phyloP scores from a whole-genome alignment of 2,113 vertebrate species.

The Pteruthius melanotis region DNA sequence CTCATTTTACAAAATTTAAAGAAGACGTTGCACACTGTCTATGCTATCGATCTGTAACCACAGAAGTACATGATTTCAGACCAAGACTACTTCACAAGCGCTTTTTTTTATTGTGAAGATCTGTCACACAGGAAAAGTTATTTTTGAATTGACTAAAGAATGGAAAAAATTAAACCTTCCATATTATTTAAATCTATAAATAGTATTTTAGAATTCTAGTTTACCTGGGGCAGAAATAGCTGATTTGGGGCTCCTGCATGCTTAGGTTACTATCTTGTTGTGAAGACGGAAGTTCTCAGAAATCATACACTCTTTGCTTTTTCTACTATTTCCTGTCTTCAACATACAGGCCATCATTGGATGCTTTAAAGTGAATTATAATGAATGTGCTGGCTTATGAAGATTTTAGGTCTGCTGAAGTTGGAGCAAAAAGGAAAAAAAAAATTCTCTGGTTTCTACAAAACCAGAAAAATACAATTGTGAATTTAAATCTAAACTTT shows the following conservation, averaged over 20 bases:
- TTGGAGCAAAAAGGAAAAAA: neutral
- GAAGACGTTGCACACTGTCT: fast-evolving
- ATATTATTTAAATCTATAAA: slow-evolving; percentile 14
- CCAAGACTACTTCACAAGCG: neutral
- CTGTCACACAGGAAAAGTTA: neutral
- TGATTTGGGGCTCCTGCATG: neutral
- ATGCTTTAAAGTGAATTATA: slow-evolving; percentile 10
- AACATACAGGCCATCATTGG: neutral
- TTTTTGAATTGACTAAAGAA: slow-evolving; percentile 1
- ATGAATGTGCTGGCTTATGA: neutral
- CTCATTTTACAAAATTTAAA: neutral
- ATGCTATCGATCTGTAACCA: neutral
- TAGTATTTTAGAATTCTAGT: neutral
- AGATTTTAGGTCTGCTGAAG: neutral
- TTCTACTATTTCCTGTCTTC: slow-evolving; percentile 6
- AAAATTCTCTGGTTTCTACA: neutral
- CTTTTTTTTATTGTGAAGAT: neutral
- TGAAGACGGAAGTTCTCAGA: neutral
- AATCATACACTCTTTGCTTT: neutral
- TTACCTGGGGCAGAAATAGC: neutral
- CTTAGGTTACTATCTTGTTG: slow-evolving; percentile 19
- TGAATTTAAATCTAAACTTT: neutral
- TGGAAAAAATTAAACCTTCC: neutral
- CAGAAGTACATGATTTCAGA: neutral
- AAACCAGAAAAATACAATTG: neutral